These are phyloP conservation scores for Spicauda simplicius DNA, from an alignment of 2,888 invertebrate genomes.

Conservation along the genomic window DNA sequence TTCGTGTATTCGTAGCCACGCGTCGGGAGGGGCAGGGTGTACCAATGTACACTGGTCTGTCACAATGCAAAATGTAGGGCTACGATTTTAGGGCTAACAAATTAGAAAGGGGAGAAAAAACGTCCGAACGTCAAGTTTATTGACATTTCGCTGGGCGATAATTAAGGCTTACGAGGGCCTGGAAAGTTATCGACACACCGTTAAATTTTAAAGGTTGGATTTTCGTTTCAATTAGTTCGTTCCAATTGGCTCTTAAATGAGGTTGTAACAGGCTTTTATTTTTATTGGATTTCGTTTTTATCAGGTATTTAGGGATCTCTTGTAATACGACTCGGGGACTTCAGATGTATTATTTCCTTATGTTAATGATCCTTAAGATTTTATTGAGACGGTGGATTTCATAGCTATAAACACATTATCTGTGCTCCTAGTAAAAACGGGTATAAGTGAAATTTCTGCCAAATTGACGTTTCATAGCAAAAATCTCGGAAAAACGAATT, in stretches of 20 bases:
- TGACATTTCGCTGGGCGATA: conserved; percentile 79
- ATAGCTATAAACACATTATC: no score
- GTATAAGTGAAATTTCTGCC: no score
- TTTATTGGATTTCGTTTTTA: conserved; percentile 48
- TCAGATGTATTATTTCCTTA: background rate
- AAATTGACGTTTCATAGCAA: no score
- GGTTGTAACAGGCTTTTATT: conserved; percentile 49
- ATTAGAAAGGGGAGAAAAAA: conserved; percentile 79
- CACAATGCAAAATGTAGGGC: conserved; percentile 55
- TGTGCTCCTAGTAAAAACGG: no score
- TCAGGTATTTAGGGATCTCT: conserved; percentile 43
- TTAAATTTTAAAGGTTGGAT: conserved; percentile 70
- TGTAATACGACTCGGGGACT: background rate
- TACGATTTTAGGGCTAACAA: conserved; percentile 80
- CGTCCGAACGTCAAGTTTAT: conserved; percentile 76
- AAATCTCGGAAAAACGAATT: no score
- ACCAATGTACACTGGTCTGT: conserved; percentile 49
- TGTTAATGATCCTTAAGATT: background rate
- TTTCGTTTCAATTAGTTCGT: conserved; percentile 66
- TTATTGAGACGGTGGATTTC: conserved; percentile 27
- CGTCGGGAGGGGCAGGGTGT: conserved; percentile 38
- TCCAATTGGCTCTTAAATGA: conserved; percentile 54
- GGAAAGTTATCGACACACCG: conserved; percentile 68
- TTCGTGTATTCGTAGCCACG: conserved; percentile 35
- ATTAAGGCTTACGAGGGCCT: conserved; percentile 75